Percentiles rank a stretch among this genome's conserved stretches.
phyloP scores from a whole-genome alignment of 1,140 invertebrate genomes.

The Cydia fagiglandana region DNA sequence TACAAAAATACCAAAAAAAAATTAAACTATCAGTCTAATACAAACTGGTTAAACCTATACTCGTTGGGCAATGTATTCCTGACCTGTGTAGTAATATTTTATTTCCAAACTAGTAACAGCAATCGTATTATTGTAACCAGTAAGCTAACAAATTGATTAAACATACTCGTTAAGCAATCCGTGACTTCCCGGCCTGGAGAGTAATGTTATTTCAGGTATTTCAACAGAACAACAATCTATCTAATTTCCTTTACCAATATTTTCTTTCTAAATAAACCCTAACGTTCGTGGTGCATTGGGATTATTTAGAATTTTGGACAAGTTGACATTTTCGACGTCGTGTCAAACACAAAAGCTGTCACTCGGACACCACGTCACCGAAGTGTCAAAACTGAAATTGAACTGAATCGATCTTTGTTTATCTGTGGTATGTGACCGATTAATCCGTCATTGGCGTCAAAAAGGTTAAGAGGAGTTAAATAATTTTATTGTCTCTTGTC shows the following conservation, averaged over 20 bases:
- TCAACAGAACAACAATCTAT: not conserved
- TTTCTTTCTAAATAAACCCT: conserved; percentile 1
- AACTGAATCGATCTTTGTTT: too few species aligned
- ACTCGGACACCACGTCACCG: too few species aligned
- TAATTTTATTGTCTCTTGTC: too few species aligned
- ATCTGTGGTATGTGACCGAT: too few species aligned
- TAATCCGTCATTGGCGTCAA: too few species aligned
- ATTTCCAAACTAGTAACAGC: not conserved
- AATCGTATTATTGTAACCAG: conserved; percentile 1
- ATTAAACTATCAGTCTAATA: not conserved
- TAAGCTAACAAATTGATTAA: not conserved
- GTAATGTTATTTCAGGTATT: conserved; percentile 3
- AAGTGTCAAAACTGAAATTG: too few species aligned
- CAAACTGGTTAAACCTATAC: not conserved
- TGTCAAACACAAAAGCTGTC: too few species aligned
- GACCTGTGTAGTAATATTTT: not conserved
- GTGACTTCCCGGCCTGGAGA: too few species aligned
- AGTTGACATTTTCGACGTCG: too few species aligned
- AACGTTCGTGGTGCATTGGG: not conserved
- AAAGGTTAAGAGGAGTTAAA: too few species aligned
- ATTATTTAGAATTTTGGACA: not conserved
- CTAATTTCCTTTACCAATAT: not conserved
- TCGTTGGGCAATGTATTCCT: not conserved
- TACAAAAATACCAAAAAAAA: not conserved
- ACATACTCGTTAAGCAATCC: too few species aligned